Evolutionary conservation across 2,888 invertebrate genomes (phyloP).

Genomic region (Macrostomum cliftonense): DNA sequence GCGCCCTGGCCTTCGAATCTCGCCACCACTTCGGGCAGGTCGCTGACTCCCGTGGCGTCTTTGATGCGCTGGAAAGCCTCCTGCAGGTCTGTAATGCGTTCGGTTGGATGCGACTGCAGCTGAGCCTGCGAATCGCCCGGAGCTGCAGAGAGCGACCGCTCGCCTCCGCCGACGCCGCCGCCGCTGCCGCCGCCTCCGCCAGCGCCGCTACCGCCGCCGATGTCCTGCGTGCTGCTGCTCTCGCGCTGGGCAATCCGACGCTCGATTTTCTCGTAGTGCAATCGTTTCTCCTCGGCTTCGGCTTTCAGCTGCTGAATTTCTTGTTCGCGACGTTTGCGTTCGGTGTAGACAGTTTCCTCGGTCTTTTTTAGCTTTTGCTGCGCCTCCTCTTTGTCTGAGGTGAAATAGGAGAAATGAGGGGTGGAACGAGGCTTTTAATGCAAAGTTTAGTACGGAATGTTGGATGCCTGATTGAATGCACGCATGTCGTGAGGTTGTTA

Average conservation of each 20-base stretch:
- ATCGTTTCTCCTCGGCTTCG: neutral
- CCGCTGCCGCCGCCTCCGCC: too few species aligned
- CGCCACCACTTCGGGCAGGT: slow-evolving; percentile 17
- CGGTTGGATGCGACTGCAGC: neutral
- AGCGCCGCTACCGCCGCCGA: too few species aligned
- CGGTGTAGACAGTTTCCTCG: neutral
- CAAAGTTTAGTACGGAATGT: too few species aligned
- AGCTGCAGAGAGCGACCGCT: too few species aligned
- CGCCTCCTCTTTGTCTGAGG: neutral
- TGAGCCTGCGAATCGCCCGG: slow-evolving; percentile 31
- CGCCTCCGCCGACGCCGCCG: too few species aligned
- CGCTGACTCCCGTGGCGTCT: slow-evolving; percentile 31
- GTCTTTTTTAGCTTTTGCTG: neutral
- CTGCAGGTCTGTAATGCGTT: slow-evolving; percentile 34
- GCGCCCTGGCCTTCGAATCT: slow-evolving; percentile 36
- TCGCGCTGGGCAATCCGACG: neutral
- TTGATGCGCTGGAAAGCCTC: slow-evolving; percentile 35
- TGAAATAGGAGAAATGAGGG: too few species aligned
- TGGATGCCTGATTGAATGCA: too few species aligned
- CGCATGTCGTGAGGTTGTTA: too few species aligned
- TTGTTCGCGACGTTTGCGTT: neutral
- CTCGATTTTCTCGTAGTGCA: neutral
- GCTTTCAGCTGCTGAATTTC: neutral
- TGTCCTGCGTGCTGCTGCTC: too few species aligned
- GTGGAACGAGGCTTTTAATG: too few species aligned